phyloP scores from a whole-genome alignment of 2,888 invertebrate genomes.

The Caenorhabditis angaria region DNA sequence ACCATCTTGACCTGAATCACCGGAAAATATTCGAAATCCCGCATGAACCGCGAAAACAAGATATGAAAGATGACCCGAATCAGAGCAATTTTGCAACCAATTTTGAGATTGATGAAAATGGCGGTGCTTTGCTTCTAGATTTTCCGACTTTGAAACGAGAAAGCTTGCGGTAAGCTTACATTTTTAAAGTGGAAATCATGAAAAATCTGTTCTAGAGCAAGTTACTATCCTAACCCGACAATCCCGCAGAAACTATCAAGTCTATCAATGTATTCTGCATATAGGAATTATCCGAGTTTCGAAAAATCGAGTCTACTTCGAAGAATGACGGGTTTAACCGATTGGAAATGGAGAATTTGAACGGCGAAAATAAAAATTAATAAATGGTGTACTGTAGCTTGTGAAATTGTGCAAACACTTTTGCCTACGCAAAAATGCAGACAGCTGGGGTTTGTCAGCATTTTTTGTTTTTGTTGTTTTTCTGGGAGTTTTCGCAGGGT shows the following conservation, averaged over 20 bases:
- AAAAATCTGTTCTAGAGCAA: conserved; percentile 11
- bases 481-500: neutral
- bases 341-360: conserved; percentile 34
- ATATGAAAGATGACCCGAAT: conserved; percentile 24
- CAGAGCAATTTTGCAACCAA: conserved; percentile 24
- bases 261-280: conserved; percentile 22
- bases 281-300: conserved; percentile 31
- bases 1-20: conserved; percentile 14
- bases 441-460: conserved; percentile 1
- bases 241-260: conserved; percentile 20
- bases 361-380: neutral
- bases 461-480: neutral
- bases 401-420: neutral
- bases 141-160: conserved; percentile 12
- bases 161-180: neutral
- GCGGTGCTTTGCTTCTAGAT: conserved; percentile 27
- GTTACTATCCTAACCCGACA: conserved; percentile 32
- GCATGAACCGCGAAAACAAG: conserved; percentile 9
- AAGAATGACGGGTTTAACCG: conserved; percentile 20
- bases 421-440: neutral
- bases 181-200: neutral
- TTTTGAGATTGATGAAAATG: conserved; percentile 26
- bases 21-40: conserved; percentile 11
- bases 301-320: conserved; percentile 28
- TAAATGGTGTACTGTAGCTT: neutral